phyloP scores from a whole-genome alignment of 2,888 invertebrate genomes.

The Andrena fulva region DNA sequence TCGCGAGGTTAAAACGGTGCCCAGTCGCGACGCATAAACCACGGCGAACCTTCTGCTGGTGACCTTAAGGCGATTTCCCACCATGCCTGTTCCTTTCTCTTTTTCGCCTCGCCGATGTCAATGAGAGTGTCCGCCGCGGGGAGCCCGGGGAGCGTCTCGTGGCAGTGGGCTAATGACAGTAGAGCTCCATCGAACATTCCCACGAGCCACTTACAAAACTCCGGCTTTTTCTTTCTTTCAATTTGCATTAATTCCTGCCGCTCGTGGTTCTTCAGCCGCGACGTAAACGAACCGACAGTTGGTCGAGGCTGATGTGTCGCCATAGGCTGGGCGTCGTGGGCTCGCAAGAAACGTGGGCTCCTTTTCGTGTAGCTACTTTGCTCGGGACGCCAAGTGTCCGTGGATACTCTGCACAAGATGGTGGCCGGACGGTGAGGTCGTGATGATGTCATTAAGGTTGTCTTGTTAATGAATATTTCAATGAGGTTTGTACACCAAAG shows the following conservation, averaged over 20 bases:
- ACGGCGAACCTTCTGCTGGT: conserved; percentile 45
- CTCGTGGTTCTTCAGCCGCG: background rate
- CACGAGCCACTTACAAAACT: conserved; percentile 65
- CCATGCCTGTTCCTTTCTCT: conserved; percentile 45
- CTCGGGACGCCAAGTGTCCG: conserved; percentile 7
- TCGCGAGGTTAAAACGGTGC: conserved; percentile 60
- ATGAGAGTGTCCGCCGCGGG: conserved; percentile 75
- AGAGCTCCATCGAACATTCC: conserved; percentile 61
- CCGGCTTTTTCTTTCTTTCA: conserved; percentile 18
- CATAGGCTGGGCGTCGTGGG: conserved; percentile 20
- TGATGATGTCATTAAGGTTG: conserved; percentile 6
- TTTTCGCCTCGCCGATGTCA: conserved; percentile 49
- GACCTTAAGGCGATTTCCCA: conserved; percentile 67
- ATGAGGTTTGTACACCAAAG: background rate
- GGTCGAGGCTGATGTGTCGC: conserved; percentile 18
- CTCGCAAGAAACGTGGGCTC: conserved; percentile 30
- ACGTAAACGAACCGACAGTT: conserved; percentile 1
- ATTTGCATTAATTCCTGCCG: conserved; percentile 22
- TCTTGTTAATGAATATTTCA: background rate
- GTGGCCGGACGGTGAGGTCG: background rate
- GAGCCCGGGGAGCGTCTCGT: conserved; percentile 77
- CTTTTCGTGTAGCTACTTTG: background rate
- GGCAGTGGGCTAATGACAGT: conserved; percentile 63
- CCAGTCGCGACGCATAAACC: conserved; percentile 53
- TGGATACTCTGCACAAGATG: conserved; percentile 3